Evolutionary conservation across 1,140 invertebrate genomes (phyloP).

Genomic region (Oedothorax gibbosus): DNA sequence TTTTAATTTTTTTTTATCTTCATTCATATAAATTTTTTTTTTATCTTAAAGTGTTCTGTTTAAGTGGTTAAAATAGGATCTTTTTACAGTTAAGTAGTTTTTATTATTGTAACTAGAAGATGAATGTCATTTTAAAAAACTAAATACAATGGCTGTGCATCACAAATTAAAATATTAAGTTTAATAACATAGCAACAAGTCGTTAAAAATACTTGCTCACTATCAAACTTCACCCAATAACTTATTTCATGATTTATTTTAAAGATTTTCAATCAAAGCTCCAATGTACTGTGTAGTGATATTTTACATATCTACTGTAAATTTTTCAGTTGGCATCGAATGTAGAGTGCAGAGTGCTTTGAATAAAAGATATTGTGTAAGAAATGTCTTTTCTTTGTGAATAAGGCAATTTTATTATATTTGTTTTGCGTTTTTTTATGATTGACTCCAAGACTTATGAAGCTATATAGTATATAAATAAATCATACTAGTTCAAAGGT

Average conservation of each 20-base stretch:
- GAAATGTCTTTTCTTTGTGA: neutral
- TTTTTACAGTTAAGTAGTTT: too few relatives aligned
- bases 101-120: neutral
- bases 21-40: too few relatives aligned
- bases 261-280: too few relatives aligned
- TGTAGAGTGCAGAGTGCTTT: slow-evolving; percentile 4
- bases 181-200: neutral
- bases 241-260: too few relatives aligned
- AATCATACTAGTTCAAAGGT: too few relatives aligned
- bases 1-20: too few relatives aligned
- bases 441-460: too few relatives aligned
- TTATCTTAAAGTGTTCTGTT: too few relatives aligned
- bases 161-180: neutral
- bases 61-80: too few relatives aligned
- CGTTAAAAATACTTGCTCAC: neutral
- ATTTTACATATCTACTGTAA: slow-evolving; percentile 20
- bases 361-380: slow-evolving; percentile 21
- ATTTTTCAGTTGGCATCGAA: slow-evolving; percentile 19
- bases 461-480: too few relatives aligned
- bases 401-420: too few relatives aligned
- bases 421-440: too few relatives aligned
- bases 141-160: neutral
- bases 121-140: neutral
- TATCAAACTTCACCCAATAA: neutral
- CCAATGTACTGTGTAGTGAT: slow-evolving; percentile 15